These are phyloP conservation scores for Lycaon pictus DNA, from an alignment of 2,113 vertebrate genomes.

Conservation along the genomic window DNA sequence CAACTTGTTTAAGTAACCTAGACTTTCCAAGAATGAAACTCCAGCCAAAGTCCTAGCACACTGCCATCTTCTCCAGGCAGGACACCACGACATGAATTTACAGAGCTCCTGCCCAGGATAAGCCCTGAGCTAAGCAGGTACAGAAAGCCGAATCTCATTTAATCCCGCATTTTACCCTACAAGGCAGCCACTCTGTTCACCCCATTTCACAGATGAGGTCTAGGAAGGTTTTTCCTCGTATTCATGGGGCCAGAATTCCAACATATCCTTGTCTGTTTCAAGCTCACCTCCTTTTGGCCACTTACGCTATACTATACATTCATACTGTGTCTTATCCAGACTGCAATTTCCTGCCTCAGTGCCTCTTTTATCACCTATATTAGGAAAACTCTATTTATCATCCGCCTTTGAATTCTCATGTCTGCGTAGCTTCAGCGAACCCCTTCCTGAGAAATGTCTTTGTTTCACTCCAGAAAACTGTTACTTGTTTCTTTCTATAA, in stretches of 20 bases:
- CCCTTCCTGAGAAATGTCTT: not conserved
- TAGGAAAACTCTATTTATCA: not conserved
- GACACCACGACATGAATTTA: not conserved
- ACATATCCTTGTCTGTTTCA: not conserved
- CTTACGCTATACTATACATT: not conserved
- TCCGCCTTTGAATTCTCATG: not conserved
- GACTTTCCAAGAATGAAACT: not conserved
- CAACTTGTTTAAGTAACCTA: too few species aligned
- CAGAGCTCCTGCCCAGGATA: not conserved
- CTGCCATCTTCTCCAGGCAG: fast-evolving
- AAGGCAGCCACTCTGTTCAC: fast-evolving
- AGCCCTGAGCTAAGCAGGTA: not conserved
- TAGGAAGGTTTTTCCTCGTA: not conserved
- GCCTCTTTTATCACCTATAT: too few species aligned
- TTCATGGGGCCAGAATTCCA: not conserved
- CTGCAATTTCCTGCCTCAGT: too few species aligned
- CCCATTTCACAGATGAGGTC: not conserved
- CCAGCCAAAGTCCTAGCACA: not conserved
- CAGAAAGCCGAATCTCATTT: too few species aligned
- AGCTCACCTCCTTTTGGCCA: not conserved
- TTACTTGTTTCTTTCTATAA: not conserved
- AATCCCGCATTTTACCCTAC: too few species aligned
- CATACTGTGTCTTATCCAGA: not conserved
- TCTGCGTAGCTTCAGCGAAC: not conserved
- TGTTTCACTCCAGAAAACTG: not conserved